These are phyloP conservation scores for Isoperla grammatica DNA, from an alignment of 2,888 invertebrate species.

Conservation along the genomic window DNA sequence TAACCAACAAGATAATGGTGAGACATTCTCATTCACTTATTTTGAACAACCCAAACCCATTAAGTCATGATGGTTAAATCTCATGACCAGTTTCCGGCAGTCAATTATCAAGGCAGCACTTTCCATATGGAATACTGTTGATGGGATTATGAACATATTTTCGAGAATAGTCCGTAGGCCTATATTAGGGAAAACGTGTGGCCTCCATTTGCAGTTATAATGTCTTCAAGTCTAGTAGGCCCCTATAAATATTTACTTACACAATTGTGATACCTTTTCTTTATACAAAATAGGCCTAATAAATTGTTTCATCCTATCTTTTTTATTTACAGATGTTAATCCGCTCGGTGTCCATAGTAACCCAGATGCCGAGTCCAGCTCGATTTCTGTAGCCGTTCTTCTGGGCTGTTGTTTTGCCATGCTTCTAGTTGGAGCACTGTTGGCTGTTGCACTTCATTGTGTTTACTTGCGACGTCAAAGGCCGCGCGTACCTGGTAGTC, in stretches of 20 bases:
- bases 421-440: conserved; percentile 44
- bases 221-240: too few relatives aligned
- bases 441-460: conserved; percentile 44
- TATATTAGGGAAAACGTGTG: too few relatives aligned
- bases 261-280: too few relatives aligned
- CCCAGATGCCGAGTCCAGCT: conserved; percentile 17
- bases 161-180: too few relatives aligned
- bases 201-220: too few relatives aligned
- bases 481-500: conserved; percentile 64
- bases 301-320: too few relatives aligned
- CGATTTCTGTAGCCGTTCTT: conserved; percentile 50
- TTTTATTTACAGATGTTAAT: conserved; percentile 23
- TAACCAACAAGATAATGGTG: conserved; percentile 38
- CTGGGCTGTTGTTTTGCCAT: conserved; percentile 46
- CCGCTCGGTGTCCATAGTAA: conserved; percentile 29
- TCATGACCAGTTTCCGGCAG: too few relatives aligned
- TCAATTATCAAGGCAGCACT: too few relatives aligned
- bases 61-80: background rate
- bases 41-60: background rate
- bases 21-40: conserved; percentile 17
- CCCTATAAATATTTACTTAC: too few relatives aligned
- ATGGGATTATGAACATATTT: too few relatives aligned
- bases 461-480: conserved; percentile 47
- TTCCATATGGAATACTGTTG: background rate
- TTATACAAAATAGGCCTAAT: too few relatives aligned